Evolutionary conservation across 92 coral and sea anemone genomes (phyloP), one percentile per base, ranked within the genome.

Genomic region (Epizoanthus illoricatus): DNA sequence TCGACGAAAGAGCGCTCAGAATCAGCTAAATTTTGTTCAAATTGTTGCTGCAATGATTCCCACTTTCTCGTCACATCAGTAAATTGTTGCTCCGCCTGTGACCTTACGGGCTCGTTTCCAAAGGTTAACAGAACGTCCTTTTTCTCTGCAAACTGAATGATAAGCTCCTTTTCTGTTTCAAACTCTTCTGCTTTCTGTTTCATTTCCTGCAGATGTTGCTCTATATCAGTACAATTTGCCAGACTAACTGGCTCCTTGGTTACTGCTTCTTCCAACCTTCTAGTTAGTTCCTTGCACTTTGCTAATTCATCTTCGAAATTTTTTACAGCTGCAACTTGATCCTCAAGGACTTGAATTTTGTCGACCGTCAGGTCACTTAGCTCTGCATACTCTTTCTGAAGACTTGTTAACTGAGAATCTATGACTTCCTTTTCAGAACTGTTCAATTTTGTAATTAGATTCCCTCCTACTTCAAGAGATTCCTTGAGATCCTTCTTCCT

Each of bases 11-110:
- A 65, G 47, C 85, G 75, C 80, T 88, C 90, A 13, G 75, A 75
- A 11, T 90, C 92, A 9, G 86, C 85, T 12, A 92, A 60, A 74
- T 76, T 90, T 59, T 87, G 89, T 9, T 81, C 81, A 40, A 85
- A 86, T 49, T 55, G 72, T n/a, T 89, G 86, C 54, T 88, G 91
- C 56, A 88, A 85, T 24, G 80, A 7, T 72, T 89, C 92, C 94
- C 94, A 92, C 71, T 84, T 86, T 63, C 80, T 73, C 60, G 80
- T 83, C 41, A 86, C 74, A 45, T 91, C 87, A 6, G 59, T 54
- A 68, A 86, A 86, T 60, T 87, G 86, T 13, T 57, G 68, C 33
- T 86, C 89, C n/a, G 87, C 79, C 43, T 76, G 79, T 12, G 3
- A 36, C 62, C 69, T 82, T 42, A 75, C 74, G 10, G 60, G 20